Conservation (phyloP, 37 sponge, comb jelly and placozoan genomes). For the Cladorhizidae sp. region DNA sequence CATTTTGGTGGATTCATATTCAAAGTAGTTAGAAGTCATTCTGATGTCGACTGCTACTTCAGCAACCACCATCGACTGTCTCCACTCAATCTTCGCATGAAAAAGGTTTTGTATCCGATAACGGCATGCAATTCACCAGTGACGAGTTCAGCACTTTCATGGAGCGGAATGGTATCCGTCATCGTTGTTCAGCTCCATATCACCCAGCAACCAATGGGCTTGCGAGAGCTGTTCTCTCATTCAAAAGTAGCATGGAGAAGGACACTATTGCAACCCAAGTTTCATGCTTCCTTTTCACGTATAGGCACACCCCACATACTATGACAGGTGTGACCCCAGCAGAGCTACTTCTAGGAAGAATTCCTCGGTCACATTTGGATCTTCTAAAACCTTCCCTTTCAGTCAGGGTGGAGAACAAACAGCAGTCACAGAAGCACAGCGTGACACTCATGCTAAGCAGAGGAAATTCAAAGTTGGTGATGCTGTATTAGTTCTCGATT, state of each 20-base stretch:
- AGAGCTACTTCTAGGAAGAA: neutral
- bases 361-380: neutral
- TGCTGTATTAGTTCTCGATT: neutral
- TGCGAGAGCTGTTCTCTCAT: slow-evolving; percentile 4
- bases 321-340: slow-evolving; percentile 17
- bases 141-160: slow-evolving; percentile 8
- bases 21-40: slow-evolving; percentile 17
- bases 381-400: neutral
- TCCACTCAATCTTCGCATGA: slow-evolving; percentile 8
- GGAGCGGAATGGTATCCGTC: slow-evolving; percentile 10
- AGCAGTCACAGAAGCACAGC: neutral
- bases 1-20: slow-evolving; percentile 18
- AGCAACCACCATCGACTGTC: neutral
- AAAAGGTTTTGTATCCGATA: slow-evolving; percentile 23
- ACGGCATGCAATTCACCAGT: slow-evolving; percentile 28
- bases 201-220: slow-evolving; percentile 10
- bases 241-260: neutral
- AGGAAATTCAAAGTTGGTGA: slow-evolving; percentile 5
- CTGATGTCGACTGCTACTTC: neutral
- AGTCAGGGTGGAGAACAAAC: neutral
- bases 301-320: slow-evolving; percentile 4
- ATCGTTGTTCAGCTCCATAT: neutral
- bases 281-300: slow-evolving; percentile 4
- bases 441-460: neutral
- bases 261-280: neutral